A percentile compares a stretch with the other conserved stretches of the same genome.
Conservation (phyloP, 2,113 vertebrate genomes). For the Odocoileus virginianus region DNA sequence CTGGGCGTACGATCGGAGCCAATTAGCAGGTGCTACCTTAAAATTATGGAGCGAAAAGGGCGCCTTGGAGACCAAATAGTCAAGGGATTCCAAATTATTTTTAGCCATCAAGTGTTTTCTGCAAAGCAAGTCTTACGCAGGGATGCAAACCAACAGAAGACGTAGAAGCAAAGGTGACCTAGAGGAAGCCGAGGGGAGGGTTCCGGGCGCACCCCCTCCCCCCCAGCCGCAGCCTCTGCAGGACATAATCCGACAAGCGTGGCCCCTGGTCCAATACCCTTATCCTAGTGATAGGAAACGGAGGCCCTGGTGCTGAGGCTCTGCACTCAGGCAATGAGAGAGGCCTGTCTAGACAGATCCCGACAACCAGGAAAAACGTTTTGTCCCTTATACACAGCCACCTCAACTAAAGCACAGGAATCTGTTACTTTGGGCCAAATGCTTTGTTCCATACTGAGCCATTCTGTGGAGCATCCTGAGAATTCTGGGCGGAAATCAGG, state of each 20-base stretch:
- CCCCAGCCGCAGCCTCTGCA: not conserved
- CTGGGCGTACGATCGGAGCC: conserved; percentile 47
- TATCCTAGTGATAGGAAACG: not conserved
- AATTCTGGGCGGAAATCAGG: not conserved
- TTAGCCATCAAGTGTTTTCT: conserved; percentile 40
- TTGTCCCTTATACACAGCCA: not conserved
- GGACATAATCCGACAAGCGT: not conserved
- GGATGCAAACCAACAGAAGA: not conserved
- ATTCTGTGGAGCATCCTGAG: not conserved
- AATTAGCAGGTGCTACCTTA: conserved; percentile 73
- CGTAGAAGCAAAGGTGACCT: not conserved
- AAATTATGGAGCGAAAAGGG: conserved; percentile 54
- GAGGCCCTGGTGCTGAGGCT: not conserved
- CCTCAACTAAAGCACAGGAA: not conserved
- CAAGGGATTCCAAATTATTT: conserved; percentile 45
- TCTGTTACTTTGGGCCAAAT: not conserved
- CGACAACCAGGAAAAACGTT: not conserved
- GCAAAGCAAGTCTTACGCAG: conserved; percentile 4
- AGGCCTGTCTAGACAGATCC: not conserved
- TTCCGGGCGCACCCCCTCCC: no score
- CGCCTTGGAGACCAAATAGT: not conserved
- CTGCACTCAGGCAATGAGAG: not conserved
- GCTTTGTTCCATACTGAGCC: not conserved
- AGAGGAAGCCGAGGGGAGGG: not conserved
- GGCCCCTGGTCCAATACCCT: not conserved